phyloP scores from a whole-genome alignment of 1,140 invertebrate species.

The Zelostemma sp. region DNA sequence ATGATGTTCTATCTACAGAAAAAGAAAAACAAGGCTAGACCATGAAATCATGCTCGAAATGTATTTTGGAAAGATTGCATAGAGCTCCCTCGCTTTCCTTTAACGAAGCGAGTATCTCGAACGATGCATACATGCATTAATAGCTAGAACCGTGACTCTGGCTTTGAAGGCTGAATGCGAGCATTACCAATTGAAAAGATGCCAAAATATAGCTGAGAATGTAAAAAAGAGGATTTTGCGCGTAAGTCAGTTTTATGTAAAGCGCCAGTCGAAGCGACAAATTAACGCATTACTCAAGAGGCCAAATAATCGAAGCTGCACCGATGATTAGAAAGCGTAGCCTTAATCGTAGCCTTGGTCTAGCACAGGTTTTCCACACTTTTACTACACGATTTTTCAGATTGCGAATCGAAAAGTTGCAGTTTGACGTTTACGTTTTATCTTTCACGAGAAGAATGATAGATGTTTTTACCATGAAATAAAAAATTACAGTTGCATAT shows the following conservation, averaged over 20 bases:
- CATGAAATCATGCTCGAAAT: conserved; percentile 30
- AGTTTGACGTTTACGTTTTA: no score
- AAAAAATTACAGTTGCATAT: no score
- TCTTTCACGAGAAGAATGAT: no score
- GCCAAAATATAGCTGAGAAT: conserved; percentile 39
- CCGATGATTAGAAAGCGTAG: neutral
- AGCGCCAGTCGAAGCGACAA: neutral
- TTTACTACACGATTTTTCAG: no score
- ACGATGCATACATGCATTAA: conserved; percentile 41
- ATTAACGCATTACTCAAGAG: no score
- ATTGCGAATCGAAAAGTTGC: no score
- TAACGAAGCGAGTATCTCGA: conserved; percentile 45
- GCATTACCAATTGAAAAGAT: conserved; percentile 39
- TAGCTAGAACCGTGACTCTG: conserved; percentile 52
- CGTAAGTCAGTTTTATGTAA: neutral
- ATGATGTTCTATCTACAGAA: no score
- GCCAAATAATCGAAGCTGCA: neutral
- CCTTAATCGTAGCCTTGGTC: no score
- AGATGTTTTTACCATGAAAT: no score
- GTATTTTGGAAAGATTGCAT: conserved; percentile 46
- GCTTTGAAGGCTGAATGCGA: conserved; percentile 51
- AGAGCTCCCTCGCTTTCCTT: conserved; percentile 30
- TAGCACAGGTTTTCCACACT: no score
- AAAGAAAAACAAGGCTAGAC: conserved; percentile 22
- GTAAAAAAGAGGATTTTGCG: conserved; percentile 21